Conservation (phyloP, 2,113 vertebrate genomes). For the Bolborhynchus lineola region DNA sequence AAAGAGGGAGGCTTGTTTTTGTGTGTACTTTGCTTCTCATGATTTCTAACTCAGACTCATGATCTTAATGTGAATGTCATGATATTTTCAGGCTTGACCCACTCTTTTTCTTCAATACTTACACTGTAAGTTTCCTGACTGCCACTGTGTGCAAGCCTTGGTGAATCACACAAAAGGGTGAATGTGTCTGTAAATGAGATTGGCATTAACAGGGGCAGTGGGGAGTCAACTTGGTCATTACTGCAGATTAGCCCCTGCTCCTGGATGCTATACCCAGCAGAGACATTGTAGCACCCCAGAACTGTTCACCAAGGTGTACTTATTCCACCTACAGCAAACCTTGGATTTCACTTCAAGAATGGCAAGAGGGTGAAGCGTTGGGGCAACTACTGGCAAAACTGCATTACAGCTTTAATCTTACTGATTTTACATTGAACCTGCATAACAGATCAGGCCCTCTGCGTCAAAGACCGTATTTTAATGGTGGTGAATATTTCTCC, state of each 20-base stretch:
- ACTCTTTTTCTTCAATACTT: neutral
- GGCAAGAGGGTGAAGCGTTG: neutral
- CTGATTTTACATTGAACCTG: neutral
- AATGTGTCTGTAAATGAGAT: neutral
- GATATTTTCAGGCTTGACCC: slow-evolving; percentile 17
- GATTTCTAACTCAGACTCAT: neutral
- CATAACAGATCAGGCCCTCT: neutral
- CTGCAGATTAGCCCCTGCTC: neutral
- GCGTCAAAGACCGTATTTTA: neutral
- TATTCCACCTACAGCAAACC: neutral
- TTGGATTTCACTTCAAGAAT: neutral
- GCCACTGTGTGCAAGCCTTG: neutral
- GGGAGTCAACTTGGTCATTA: neutral
- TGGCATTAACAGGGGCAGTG: neutral
- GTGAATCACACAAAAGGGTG: neutral
- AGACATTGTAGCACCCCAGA: neutral
- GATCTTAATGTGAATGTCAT: neutral
- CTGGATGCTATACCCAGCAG: neutral
- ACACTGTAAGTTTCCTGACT: neutral
- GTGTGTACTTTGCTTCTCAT: neutral
- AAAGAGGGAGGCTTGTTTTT: neutral
- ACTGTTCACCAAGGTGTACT: neutral
- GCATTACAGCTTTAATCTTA: neutral
- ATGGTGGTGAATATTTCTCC: neutral
- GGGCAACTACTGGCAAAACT: neutral